phyloP scores from a whole-genome alignment of 2,113 vertebrate genomes.

The Neodontobutis hainanensis region DNA sequence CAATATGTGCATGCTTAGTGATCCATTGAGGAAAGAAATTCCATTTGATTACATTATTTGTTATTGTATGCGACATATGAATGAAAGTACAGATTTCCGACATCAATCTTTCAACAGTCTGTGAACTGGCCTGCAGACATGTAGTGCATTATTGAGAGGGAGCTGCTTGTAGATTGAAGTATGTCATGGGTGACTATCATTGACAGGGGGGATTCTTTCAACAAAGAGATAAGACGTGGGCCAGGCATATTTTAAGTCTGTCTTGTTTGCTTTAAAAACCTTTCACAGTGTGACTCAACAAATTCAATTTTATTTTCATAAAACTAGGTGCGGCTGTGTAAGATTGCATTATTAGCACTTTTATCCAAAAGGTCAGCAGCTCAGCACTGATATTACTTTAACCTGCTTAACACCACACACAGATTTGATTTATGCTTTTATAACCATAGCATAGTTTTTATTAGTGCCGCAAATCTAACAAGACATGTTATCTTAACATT shows the following conservation, averaged over 20 bases:
- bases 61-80: conserved; percentile 29
- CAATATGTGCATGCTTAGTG: background rate
- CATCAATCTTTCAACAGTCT: conserved; percentile 69
- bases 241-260: conserved; percentile 26
- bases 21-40: conserved; percentile 2
- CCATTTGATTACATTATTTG: conserved; percentile 33
- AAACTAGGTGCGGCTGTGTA: background rate
- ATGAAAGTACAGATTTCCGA: conserved; percentile 70
- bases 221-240: conserved; percentile 30
- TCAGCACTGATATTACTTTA: background rate
- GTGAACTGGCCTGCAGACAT: conserved; percentile 63
- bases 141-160: conserved; percentile 69
- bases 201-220: conserved; percentile 55
- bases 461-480: background rate
- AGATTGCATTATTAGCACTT: conserved; percentile 2
- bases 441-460: background rate
- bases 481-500: background rate
- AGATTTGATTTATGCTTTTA: background rate
- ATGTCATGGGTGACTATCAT: conserved; percentile 63
- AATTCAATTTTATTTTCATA: conserved; percentile 5
- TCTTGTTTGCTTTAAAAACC: conserved; percentile 22
- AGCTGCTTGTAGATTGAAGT: conserved; percentile 65
- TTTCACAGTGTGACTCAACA: conserved; percentile 8
- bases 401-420: background rate
- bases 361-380: conserved; percentile 3